Evolutionary conservation across 2,113 vertebrate genomes (phyloP).

Genomic region (Leptodactylus fuscus): DNA sequence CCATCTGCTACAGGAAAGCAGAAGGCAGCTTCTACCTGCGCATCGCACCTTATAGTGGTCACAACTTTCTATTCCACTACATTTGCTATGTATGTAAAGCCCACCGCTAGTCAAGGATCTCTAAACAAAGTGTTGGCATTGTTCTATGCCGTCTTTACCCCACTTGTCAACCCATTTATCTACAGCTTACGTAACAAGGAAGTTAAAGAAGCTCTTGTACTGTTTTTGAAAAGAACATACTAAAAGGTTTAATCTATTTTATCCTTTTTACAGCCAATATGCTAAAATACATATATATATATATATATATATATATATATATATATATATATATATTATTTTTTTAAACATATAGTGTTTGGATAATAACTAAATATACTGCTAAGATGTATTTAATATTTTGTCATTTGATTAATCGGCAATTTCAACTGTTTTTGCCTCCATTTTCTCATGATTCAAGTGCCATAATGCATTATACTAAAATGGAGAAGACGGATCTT

Average conservation of each 20-base stretch:
- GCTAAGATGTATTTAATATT: too few relatives aligned
- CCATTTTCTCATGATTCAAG: too few relatives aligned
- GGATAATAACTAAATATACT: too few relatives aligned
- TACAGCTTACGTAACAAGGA: slow-evolving; percentile 62
- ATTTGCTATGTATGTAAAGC: slow-evolving; percentile 35
- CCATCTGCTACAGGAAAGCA: slow-evolving; percentile 22
- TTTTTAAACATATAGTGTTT: too few relatives aligned
- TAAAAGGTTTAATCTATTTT: not conserved
- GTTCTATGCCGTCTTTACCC: slow-evolving; percentile 61
- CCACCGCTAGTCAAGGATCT: slow-evolving; percentile 33
- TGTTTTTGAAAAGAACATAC: slow-evolving; percentile 39
- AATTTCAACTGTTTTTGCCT: too few relatives aligned
- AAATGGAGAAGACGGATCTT: too few relatives aligned
- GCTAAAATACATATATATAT: too few relatives aligned
- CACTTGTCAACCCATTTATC: slow-evolving; percentile 60
- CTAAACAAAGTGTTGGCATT: slow-evolving; percentile 61
- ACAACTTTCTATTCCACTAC: slow-evolving; percentile 54
- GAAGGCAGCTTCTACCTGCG: slow-evolving; percentile 52
- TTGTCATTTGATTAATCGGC: too few relatives aligned
- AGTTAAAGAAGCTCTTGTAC: slow-evolving; percentile 26
- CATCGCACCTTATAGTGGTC: slow-evolving; percentile 48
- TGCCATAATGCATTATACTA: too few relatives aligned
- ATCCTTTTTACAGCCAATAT: too few relatives aligned
- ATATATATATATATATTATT: too few relatives aligned
- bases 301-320: too few relatives aligned